These are phyloP conservation scores for Pachypanchax playfairii DNA, from an alignment of 2,113 vertebrate species.

Conservation along the genomic window DNA sequence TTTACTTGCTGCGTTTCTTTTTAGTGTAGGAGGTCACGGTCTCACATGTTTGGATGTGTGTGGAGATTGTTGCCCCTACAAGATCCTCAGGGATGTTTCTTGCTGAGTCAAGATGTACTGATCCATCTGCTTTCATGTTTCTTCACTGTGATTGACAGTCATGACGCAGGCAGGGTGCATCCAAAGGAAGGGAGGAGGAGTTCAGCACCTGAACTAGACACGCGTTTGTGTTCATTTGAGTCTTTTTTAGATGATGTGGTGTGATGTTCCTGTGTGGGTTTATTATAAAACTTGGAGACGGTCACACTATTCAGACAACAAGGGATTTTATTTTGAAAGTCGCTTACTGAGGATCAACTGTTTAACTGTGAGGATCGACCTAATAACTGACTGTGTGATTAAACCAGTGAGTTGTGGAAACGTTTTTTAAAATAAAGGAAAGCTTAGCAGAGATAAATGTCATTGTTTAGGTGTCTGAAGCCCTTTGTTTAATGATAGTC, in stretches of 20 bases:
- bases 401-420: conserved; percentile 10
- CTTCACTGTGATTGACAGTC: conserved; percentile 60
- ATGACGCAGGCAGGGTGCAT: conserved; percentile 36
- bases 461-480: conserved; percentile 1
- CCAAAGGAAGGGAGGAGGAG: conserved; percentile 26
- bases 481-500: neutral
- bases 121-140: conserved; percentile 57
- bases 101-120: conserved; percentile 50
- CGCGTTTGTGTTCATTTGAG: neutral
- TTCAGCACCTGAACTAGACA: too few relatives aligned
- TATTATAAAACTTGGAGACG: neutral
- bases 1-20: conserved; percentile 22
- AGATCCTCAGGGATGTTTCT: conserved; percentile 46
- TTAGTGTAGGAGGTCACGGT: conserved; percentile 21
- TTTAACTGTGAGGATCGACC: too few relatives aligned
- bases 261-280: neutral
- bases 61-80: conserved; percentile 38
- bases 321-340: conserved; percentile 27
- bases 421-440: conserved; percentile 13
- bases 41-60: conserved; percentile 31
- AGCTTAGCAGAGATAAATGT: neutral
- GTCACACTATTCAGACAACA: conserved; percentile 12
- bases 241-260: neutral
- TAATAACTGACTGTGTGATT: conserved; percentile 13
- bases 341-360: conserved; percentile 14